These are phyloP conservation scores for Stenopsyche tienmushanensis DNA, from an alignment of 1,140 invertebrate genomes.

Conservation along the genomic window DNA sequence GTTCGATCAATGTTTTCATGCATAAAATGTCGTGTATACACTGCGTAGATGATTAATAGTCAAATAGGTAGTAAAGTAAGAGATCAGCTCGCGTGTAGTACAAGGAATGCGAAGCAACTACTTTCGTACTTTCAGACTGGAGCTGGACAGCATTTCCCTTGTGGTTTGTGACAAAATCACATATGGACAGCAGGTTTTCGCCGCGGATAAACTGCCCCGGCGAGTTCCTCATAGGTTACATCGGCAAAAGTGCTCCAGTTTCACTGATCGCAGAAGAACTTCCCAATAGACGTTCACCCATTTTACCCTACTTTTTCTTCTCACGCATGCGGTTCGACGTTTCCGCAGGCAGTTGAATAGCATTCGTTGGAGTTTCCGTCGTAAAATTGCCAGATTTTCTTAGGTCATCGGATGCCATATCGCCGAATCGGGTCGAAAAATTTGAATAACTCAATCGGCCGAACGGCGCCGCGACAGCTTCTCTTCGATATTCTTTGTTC, in stretches of 20 bases:
- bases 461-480: too few species aligned
- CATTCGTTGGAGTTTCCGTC: too few species aligned
- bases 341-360: too few species aligned
- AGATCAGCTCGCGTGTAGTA: background rate
- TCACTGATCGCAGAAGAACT: slow-evolving; percentile 9
- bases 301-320: too few species aligned
- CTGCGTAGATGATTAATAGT: background rate
- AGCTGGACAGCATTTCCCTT: slow-evolving; percentile 25
- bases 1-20: too few species aligned
- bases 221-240: slow-evolving; percentile 14
- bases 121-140: slow-evolving; percentile 21
- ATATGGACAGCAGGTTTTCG: background rate
- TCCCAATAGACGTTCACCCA: background rate
- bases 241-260: slow-evolving; percentile 27
- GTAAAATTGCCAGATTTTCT: too few species aligned
- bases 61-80: background rate
- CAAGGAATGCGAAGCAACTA: slow-evolving; percentile 20
- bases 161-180: slow-evolving; percentile 4
- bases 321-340: too few species aligned
- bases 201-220: slow-evolving; percentile 2
- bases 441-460: too few species aligned
- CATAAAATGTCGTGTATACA: background rate
- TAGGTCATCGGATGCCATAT: too few species aligned
- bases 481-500: too few species aligned
- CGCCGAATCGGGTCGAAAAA: too few species aligned